Evolutionary conservation across 2,113 vertebrate genomes (phyloP), one percentile per base, ranked within the genome.

Genomic region (Psammodynastes pulverulentus): DNA sequence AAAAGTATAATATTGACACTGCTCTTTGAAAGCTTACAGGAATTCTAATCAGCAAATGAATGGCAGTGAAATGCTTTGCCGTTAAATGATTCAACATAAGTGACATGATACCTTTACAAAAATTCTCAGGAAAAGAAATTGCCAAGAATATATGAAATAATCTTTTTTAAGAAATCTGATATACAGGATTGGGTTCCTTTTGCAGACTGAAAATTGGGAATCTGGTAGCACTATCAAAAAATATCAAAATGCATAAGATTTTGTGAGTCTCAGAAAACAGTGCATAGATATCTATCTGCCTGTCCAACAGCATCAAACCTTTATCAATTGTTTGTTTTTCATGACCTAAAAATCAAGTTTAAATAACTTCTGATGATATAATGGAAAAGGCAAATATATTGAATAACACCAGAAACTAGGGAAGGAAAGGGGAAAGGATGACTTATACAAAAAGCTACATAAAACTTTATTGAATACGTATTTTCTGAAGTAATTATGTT

Each of bases 1-100:
- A 49, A 89, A 56, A 56, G 43, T 72, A 92, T 93, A 94, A 94
- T 93, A 94, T 86, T 92, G 91, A 45, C 93, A 92, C 93, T 91
- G 91, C 84, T 94, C 88, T 94, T 56, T 94, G 93, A 97, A 95
- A 96, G 96, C 95, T 96, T 97, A 96, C 97, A 91, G 97, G 94
- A 97, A 98, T 96, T 95, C 96, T 93, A 90, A 93, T 92, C 87
- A 26, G 56, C 23, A 56, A 24, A 24, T 56, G 23, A 56, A 56
- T 9, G 54, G 88, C 62, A 90, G 88, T 34, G 72, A 87, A 88
- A 87, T 17, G 91, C 89, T 95, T 97, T 97, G 96, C 96, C 95
- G 96, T 95, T 96, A 97, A 97, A 91, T 89, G 90, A 89, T 17
- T 93, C 86, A 43, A 94, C 53, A 91, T 89, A 72, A 91, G 79